Evolutionary conservation across 2,113 vertebrate genomes (phyloP), one percentile per base, ranked within the genome.

Genomic region (Actinemys pallida): DNA sequence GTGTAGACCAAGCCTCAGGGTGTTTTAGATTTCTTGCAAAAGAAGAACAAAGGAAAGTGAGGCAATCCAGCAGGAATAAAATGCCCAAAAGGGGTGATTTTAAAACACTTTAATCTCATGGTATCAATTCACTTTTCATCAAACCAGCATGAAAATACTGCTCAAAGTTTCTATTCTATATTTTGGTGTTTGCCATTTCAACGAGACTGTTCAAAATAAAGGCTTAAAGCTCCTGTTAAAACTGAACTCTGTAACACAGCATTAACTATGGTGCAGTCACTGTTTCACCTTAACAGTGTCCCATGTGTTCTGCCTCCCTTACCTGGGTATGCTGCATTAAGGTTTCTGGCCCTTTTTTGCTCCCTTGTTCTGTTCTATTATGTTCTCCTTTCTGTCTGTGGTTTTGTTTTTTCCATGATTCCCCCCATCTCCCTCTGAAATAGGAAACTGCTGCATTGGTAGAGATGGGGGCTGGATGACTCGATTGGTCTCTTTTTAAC

Each of bases 131-230:
- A 27, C 90, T 90, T 72, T 29, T 84, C 29, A 82, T 59, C 39
- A 81, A 85, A 87, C 90, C 11, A 22, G 3, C 56, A 35, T 80
- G n/a, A 90, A 91, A 20, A 9, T 92, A 52, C 56, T 54, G 81
- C 47, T 65, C 87, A 49, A 62, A 65, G 19, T 83, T 96, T 82
- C 11, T 56, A 56, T 59, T 59, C 25, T 59, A 8, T 86, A n/a
- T 92, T 95, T 93, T 87, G 89, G 94, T 92, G 17, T 69, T 35
- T 69, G 35, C 35, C 90, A 83, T 19, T 52, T 62, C 78, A 31
- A 0, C 56, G 5, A 19, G 7, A 84, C 86, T 92, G 91, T n/a
- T 84, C 47, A 83, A 39, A 82, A 54, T 31, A 76, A 94, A 53
- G 35, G 49, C 17, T 53, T 8, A 88, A 57, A 95, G n/a, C 42